phyloP scores from a whole-genome alignment of 2,113 vertebrate species.

The Epinephelus moara region DNA sequence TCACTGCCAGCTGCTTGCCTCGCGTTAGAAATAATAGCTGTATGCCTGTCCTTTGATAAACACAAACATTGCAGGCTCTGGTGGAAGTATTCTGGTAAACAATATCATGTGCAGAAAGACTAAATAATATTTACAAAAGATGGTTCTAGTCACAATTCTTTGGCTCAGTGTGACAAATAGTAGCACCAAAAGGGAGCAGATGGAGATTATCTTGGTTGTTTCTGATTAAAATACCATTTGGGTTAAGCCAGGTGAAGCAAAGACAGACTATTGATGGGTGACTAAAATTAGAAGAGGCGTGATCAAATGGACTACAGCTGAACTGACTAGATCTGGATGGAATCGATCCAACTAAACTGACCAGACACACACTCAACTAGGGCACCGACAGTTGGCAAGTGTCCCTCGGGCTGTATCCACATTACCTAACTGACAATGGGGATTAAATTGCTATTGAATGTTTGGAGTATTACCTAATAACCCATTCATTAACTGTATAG shows the following conservation, averaged over 20 bases:
- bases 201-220: conserved; percentile 7
- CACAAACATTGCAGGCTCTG: not conserved
- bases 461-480: conserved; percentile 6
- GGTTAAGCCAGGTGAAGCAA: conserved; percentile 19
- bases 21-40: not conserved
- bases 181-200: conserved; percentile 8
- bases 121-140: not conserved
- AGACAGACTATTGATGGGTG: conserved; percentile 29
- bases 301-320: conserved; percentile 33
- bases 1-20: not conserved
- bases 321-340: conserved; percentile 47
- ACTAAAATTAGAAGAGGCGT: conserved; percentile 46
- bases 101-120: not conserved
- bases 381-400: conserved; percentile 34
- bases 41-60: not conserved
- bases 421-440: conserved; percentile 44
- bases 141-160: not conserved
- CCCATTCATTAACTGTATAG: conserved; percentile 1
- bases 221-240: conserved; percentile 15
- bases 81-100: not conserved
- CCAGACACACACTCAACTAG: conserved; percentile 39
- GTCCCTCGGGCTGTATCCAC: conserved; percentile 43
- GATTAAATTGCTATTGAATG: conserved; percentile 41
- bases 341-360: conserved; percentile 55
- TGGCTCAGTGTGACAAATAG: conserved; percentile 11